Evolutionary conservation across 2,797 vertebrate genomes (phyloP).

Genomic region (Alca torda): DNA sequence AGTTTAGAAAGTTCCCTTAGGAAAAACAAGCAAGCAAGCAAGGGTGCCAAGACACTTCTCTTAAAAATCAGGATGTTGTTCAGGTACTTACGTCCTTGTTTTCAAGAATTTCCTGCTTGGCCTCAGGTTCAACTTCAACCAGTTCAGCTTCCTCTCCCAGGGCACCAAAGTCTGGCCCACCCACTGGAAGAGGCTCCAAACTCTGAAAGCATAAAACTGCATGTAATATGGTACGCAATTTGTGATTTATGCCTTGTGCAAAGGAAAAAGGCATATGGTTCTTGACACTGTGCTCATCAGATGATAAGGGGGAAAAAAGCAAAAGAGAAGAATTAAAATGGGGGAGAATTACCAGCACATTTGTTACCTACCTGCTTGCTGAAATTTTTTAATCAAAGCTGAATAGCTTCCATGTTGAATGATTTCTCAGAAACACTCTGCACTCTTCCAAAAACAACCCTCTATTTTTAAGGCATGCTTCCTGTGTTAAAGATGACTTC

Average conservation of each 20-base stretch:
- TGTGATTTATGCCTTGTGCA: neutral
- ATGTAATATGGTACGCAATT: fast-evolving
- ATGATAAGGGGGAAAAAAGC: neutral
- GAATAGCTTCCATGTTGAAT: neutral
- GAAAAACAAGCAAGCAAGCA: neutral
- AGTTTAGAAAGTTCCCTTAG: neutral
- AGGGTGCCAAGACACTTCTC: neutral
- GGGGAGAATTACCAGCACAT: neutral
- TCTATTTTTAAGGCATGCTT: neutral
- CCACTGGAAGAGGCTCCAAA: constrained; percentile 90
- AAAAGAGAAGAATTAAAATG: neutral
- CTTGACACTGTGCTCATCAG: neutral
- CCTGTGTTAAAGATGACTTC: neutral
- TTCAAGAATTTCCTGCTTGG: constrained; percentile 92
- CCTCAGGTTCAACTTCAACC: constrained; percentile 86
- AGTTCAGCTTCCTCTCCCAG: constrained; percentile 86
- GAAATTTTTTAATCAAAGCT: neutral
- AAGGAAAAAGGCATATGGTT: neutral
- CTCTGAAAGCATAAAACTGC: constrained; percentile 75
- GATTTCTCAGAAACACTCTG: neutral
- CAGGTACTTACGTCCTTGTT: constrained; percentile 90
- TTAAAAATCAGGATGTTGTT: neutral
- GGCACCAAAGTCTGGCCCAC: constrained; percentile 84
- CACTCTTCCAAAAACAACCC: neutral
- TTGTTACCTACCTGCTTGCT: neutral